Evolutionary conservation across 2,797 vertebrate species (phyloP).

Genomic region (Gadopsis marmoratus): DNA sequence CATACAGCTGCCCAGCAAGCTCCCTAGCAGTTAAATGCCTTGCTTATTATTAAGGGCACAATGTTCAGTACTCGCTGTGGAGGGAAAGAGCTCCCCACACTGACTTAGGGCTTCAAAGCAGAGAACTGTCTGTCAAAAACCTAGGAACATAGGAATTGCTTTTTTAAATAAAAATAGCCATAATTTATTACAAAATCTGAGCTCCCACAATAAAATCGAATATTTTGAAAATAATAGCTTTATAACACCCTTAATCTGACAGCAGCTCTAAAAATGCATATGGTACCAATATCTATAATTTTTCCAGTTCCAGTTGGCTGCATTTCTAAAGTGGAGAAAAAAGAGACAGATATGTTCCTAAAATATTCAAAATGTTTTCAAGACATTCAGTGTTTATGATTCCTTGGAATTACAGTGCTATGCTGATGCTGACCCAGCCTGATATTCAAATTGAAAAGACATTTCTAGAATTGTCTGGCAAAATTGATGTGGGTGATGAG

Average conservation of each 20-base stretch:
- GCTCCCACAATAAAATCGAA: slow-evolving; percentile 31
- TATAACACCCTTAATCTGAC: slow-evolving; percentile 45
- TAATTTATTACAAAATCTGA: slow-evolving; percentile 31
- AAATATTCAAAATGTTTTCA: slow-evolving; percentile 59
- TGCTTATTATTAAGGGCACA: slow-evolving; percentile 7
- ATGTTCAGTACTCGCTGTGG: background rate
- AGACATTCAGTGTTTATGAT: slow-evolving; percentile 26
- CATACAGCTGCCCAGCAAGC: slow-evolving; percentile 19
- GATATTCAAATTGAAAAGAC: slow-evolving; percentile 16
- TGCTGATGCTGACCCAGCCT: slow-evolving; percentile 17
- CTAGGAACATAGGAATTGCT: slow-evolving; percentile 7
- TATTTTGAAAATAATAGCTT: slow-evolving; percentile 46
- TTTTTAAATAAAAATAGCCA: slow-evolving; percentile 37
- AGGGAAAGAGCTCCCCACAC: slow-evolving; percentile 3
- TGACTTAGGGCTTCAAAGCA: background rate
- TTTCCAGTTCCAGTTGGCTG: slow-evolving; percentile 57
- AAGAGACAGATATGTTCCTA: slow-evolving; percentile 37
- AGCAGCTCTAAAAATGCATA: slow-evolving; percentile 28
- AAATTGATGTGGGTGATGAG: background rate
- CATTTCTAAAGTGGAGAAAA: slow-evolving; percentile 21
- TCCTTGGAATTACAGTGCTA: slow-evolving; percentile 14
- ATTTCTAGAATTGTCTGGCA: slow-evolving; percentile 34
- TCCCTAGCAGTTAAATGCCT: slow-evolving; percentile 27
- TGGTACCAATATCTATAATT: slow-evolving; percentile 52
- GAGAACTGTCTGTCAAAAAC: slow-evolving; percentile 25